Conservation (phyloP, 2,888 invertebrate species). For the Cephus rjabovi region DNA sequence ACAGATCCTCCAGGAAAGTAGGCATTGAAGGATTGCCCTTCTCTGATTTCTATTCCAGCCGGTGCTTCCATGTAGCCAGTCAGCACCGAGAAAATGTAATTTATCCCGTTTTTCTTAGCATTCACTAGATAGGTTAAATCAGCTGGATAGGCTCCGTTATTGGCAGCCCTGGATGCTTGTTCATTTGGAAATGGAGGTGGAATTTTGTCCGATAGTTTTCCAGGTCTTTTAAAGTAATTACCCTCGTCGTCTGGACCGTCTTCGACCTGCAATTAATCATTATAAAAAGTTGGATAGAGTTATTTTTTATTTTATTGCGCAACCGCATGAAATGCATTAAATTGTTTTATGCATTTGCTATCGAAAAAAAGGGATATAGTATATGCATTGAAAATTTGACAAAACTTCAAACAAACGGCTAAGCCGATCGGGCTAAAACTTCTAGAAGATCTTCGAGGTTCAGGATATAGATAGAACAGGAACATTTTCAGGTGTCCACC, state of each 20-base stretch:
- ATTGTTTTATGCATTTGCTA: neutral
- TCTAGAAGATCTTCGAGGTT: no score
- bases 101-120: constrained; percentile 89
- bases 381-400: neutral
- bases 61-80: constrained; percentile 95
- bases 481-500: no score
- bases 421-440: neutral
- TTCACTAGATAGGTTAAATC: constrained; percentile 89
- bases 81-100: constrained; percentile 93
- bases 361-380: neutral
- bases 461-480: no score
- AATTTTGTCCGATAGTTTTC: constrained; percentile 90
- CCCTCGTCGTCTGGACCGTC: constrained; percentile 91
- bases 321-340: neutral
- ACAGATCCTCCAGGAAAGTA: constrained; percentile 98
- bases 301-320: neutral
- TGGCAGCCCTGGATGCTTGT: constrained; percentile 94
- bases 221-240: constrained; percentile 89
- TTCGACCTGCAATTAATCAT: constrained; percentile 70
- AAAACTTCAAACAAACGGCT: neutral
- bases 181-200: constrained; percentile 95
- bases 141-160: constrained; percentile 95
- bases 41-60: constrained; percentile 85
- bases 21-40: constrained; percentile 95
- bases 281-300: neutral